phyloP scores from a whole-genome alignment of 2,113 vertebrate species.

The Campylomormyrus tamandua region DNA sequence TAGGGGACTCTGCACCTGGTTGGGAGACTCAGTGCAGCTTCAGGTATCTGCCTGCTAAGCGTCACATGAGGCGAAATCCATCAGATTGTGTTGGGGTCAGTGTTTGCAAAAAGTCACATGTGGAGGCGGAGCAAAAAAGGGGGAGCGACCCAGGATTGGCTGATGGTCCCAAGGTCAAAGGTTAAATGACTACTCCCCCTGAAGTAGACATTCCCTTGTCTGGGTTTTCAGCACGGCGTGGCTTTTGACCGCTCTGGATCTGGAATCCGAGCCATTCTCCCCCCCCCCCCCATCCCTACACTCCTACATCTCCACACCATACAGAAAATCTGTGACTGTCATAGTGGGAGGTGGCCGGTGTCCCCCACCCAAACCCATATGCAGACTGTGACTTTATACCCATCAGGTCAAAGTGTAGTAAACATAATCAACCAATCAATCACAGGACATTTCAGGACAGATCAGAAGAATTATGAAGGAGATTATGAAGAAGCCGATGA shows the following conservation, averaged over 20 bases:
- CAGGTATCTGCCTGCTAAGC: background rate
- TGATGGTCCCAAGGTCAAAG: background rate
- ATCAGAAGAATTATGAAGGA: background rate
- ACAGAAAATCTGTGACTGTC: background rate
- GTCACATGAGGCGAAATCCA: background rate
- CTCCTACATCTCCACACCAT: background rate
- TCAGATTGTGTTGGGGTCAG: background rate
- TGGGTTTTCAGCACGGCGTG: background rate
- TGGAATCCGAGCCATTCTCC: background rate
- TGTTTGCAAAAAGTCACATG: background rate
- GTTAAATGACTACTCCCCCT: background rate
- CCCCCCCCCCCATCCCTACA: background rate
- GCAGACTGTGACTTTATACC: background rate
- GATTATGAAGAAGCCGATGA: background rate
- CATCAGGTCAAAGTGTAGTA: background rate
- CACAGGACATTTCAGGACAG: background rate
- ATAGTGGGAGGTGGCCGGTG: background rate
- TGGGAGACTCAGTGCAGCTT: background rate
- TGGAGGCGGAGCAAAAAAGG: background rate
- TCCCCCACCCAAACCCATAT: background rate
- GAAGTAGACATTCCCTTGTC: background rate
- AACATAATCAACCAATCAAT: background rate
- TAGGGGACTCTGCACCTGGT: background rate
- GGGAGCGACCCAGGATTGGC: background rate
- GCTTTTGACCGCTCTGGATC: background rate